Conservation (phyloP, 2,113 vertebrate species). For the Hydrolagus affinis region DNA sequence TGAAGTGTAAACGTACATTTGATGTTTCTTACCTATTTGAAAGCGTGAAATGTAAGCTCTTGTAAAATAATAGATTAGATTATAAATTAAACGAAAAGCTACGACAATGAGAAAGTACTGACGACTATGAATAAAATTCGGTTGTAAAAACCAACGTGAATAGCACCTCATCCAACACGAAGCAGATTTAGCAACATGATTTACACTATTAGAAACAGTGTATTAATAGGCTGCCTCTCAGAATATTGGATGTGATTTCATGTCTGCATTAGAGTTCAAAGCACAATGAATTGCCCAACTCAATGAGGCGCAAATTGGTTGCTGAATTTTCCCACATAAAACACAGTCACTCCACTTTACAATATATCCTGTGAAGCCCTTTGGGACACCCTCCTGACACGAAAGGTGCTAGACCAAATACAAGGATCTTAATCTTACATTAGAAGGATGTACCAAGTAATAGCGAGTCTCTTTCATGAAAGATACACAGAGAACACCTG, state of each 20-base stretch:
- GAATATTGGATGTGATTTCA: neutral
- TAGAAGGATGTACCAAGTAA: neutral
- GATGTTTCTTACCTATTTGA: neutral
- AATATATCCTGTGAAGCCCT: too few species aligned
- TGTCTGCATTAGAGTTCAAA: neutral
- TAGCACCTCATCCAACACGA: neutral
- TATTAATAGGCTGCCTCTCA: neutral
- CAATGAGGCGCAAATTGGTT: neutral
- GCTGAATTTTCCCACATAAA: too few species aligned
- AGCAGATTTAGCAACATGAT: neutral
- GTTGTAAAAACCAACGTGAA: neutral
- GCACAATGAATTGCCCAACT: neutral
- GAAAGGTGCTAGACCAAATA: too few species aligned
- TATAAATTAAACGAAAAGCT: neutral
- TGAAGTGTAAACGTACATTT: neutral
- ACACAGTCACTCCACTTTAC: too few species aligned
- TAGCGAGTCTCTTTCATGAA: neutral
- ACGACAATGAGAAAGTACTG: neutral
- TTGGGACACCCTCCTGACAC: too few species aligned
- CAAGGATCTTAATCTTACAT: neutral
- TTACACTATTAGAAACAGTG: too few species aligned
- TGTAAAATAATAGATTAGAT: neutral
- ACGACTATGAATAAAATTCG: neutral
- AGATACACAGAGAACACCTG: neutral
- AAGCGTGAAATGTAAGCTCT: neutral